Evolutionary conservation across 2,888 invertebrate species (phyloP).

Genomic region (Dorcus parallelipipedus): DNA sequence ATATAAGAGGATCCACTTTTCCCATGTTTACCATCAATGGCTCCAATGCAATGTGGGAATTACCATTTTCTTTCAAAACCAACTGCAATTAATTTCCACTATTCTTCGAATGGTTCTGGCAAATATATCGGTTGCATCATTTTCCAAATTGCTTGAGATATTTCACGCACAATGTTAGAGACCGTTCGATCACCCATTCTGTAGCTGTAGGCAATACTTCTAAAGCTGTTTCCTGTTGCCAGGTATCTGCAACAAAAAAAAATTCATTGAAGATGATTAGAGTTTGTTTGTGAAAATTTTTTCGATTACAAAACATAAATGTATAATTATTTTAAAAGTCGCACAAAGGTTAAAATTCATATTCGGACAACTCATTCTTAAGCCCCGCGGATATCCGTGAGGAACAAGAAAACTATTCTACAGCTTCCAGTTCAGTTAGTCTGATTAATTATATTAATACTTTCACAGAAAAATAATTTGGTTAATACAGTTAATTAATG

Average conservation of each 20-base stretch:
- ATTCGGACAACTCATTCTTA: too few relatives aligned
- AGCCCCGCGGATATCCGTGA: too few relatives aligned
- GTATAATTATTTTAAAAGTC: too few relatives aligned
- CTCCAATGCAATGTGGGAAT: constrained; percentile 6
- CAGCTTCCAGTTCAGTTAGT: too few relatives aligned
- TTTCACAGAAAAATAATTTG: too few relatives aligned
- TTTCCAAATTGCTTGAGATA: constrained; percentile 1
- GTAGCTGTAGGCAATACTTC: constrained; percentile 1
- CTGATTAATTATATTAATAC: too few relatives aligned
- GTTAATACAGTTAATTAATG: too few relatives aligned
- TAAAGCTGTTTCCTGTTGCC: constrained; percentile 1
- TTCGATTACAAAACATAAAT: too few relatives aligned
- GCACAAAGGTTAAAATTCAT: too few relatives aligned
- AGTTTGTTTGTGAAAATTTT: too few relatives aligned
- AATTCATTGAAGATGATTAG: too few relatives aligned
- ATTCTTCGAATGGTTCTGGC: not conserved
- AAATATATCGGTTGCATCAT: not conserved
- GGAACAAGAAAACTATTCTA: too few relatives aligned
- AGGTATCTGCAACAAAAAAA: not conserved
- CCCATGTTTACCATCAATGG: constrained; percentile 4
- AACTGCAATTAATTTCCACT: not conserved
- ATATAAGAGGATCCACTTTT: not conserved
- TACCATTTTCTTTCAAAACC: constrained; percentile 1
- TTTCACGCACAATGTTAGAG: not conserved
- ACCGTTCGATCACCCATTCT: not conserved